Conservation (phyloP, 2,888 invertebrate species). For the Tenthredo distinguenda region DNA sequence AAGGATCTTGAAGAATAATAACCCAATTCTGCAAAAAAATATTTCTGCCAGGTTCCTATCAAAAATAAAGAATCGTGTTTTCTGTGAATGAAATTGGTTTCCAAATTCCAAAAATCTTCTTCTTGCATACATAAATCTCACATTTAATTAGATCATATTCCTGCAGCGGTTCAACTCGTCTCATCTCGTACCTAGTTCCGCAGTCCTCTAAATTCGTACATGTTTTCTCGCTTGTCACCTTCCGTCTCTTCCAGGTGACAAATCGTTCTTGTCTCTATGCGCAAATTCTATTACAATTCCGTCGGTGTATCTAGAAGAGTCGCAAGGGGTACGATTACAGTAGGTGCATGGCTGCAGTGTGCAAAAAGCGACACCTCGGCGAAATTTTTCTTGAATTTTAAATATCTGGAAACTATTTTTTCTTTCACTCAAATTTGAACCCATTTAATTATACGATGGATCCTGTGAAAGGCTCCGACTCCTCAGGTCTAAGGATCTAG, state of each 20-base stretch:
- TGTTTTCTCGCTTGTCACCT: not conserved
- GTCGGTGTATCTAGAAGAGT: not conserved
- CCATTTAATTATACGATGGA: not conserved
- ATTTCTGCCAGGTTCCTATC: not conserved
- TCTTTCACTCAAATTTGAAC: not conserved
- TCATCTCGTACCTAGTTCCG: not conserved
- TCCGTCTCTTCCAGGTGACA: not conserved
- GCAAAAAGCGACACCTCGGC: not conserved
- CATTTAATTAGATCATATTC: not conserved
- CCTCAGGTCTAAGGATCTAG: not conserved
- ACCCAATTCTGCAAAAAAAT: not conserved
- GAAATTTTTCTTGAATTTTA: not conserved
- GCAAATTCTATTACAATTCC: constrained; percentile 7
- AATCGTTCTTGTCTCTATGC: constrained; percentile 1
- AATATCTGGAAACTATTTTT: not conserved
- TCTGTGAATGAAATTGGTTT: not conserved
- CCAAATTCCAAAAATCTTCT: not conserved
- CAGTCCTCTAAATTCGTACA: not conserved
- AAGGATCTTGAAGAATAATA: not conserved
- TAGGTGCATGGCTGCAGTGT: not conserved
- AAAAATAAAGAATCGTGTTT: not conserved
- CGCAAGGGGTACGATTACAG: not conserved
- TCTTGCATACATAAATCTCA: not conserved
- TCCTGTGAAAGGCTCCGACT: not conserved
- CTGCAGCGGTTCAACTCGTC: not conserved